A percentile compares a stretch with the other conserved stretches of the same genome.
phyloP scores from a whole-genome alignment of 2,113 vertebrate genomes.

The Laticauda laticaudata region DNA sequence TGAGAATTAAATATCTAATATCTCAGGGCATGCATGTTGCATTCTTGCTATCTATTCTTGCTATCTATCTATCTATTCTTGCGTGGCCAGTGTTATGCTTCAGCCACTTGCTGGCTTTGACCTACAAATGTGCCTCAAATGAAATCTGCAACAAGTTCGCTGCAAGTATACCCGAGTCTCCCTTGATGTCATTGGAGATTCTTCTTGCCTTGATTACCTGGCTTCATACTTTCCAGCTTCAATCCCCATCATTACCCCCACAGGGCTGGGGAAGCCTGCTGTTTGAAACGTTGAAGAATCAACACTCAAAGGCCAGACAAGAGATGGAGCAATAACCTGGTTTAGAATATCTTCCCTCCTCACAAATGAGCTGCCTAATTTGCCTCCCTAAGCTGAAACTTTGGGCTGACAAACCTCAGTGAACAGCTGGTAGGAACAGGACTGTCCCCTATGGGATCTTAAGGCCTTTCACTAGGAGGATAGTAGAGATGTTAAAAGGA shows the following conservation, averaged over 20 bases:
- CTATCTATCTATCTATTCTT: too few relatives aligned
- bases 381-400: neutral
- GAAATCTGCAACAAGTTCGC: neutral
- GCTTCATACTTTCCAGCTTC: neutral
- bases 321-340: neutral
- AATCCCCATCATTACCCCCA: neutral
- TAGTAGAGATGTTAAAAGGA: neutral
- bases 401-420: neutral
- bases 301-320: neutral
- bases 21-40: neutral
- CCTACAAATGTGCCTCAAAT: neutral
- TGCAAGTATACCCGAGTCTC: neutral
- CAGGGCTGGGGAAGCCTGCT: neutral
- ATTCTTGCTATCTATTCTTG: neutral
- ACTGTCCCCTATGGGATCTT: neutral
- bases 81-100: neutral
- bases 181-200: neutral
- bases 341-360: neutral
- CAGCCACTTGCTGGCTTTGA: neutral
- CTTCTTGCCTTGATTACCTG: neutral
- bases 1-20: neutral
- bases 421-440: neutral
- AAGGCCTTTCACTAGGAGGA: neutral
- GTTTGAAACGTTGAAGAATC: neutral
- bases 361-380: neutral